Percentiles rank a stretch among this genome's conserved stretches.
Conservation (phyloP, 2,113 vertebrate genomes). For the Leptocoma aspasia region DNA sequence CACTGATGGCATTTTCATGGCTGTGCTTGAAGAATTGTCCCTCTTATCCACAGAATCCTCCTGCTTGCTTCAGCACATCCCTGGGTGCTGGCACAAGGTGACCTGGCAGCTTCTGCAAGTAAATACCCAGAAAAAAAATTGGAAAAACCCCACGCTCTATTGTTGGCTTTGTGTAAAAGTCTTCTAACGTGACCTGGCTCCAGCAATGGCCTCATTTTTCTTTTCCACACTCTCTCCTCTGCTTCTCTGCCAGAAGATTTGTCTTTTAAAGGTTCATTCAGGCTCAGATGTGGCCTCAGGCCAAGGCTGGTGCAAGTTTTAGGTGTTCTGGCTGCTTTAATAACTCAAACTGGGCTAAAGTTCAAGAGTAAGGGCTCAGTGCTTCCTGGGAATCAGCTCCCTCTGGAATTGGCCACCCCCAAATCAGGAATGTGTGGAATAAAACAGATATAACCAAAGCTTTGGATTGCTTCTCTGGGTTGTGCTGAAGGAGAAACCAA, state of each 20-base stretch:
- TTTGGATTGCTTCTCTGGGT: not conserved
- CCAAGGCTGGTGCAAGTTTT: not conserved
- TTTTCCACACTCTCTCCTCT: not conserved
- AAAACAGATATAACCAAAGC: not conserved
- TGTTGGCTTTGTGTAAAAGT: not conserved
- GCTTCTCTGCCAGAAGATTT: not conserved
- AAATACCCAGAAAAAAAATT: not conserved
- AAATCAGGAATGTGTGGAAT: not conserved
- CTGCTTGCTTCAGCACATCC: too few species aligned
- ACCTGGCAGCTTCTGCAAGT: not conserved
- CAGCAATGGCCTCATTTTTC: not conserved
- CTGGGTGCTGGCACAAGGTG: not conserved
- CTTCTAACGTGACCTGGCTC: not conserved
- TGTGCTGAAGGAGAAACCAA: not conserved
- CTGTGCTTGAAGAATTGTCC: not conserved
- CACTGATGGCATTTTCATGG: not conserved
- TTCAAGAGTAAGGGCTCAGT: not conserved
- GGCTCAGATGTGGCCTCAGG: not conserved
- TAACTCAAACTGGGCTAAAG: not conserved
- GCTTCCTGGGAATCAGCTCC: not conserved
- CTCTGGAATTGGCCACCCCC: not conserved
- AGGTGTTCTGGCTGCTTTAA: not conserved
- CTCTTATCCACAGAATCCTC: rapidly evolving
- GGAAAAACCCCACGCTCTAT: not conserved
- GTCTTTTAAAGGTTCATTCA: not conserved